Evolutionary conservation across 2,888 invertebrate genomes (phyloP), one percentile per base, ranked within the genome.

Genomic region (Drosophila trichaetosa): DNA sequence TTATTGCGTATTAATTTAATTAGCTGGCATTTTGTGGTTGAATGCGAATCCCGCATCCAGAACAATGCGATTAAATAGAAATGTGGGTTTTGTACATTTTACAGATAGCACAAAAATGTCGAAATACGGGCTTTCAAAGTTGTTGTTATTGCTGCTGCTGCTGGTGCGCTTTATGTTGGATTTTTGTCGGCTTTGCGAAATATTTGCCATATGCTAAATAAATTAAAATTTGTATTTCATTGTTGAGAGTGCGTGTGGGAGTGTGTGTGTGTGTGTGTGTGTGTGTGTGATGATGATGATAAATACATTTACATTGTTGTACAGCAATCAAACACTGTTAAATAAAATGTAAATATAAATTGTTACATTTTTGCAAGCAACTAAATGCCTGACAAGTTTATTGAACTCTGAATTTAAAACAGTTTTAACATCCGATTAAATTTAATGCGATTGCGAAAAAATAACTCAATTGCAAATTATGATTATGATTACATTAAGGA

Each of bases 1-100:
- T 87, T 80, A 74, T 78, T 88, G 73, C 75, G 79, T 80, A 84
- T 84, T 89, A 81, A 87, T 87, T 87, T 76, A 87, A 89, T 87
- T 87, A 89, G 89, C 81, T 83, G 78, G 75, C 82, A 69, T 82
- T 86, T 80, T 83, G 86, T 75, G 86, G 88, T 82, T 76, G 75
- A 62, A 31, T 18, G 46, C 52, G 40, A 21, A 40, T 53, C 48
- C 69, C 73, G 72, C 67, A 74, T 74, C 63, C 69, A 60, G 31
- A 73, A 58, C 72, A 77, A 75, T 73, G 75, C 49, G 75, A 83
- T 83, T 88, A 77, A 79, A 84, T 76, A 69, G 72, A 82, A 84
- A 79, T 84, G 79, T 74, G 64, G 69, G 66, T 38, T 57, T 51
- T 48, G 38, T 29, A 67, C 46, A 36, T 59, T 69, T 69, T 62